Percentiles rank a stretch among this genome's conserved stretches.
phyloP scores from a whole-genome alignment of 2,797 vertebrate genomes.

The Tauraco hartlaubi region DNA sequence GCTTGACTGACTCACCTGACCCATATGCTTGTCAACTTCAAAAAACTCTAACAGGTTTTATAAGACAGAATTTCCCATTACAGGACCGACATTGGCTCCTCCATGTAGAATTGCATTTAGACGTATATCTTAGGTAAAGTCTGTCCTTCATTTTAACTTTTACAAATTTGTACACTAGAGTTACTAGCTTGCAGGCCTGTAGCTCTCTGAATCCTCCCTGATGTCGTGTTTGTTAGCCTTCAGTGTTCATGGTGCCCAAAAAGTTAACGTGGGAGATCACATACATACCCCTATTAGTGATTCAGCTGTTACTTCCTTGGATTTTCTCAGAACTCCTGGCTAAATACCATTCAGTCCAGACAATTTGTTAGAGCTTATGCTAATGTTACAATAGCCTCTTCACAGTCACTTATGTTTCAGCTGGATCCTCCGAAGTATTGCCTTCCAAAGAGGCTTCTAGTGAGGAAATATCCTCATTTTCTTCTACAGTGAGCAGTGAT shows the following conservation, averaged over 20 bases:
- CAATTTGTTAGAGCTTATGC: not conserved
- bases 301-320: not conserved
- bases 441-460: not conserved
- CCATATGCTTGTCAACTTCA: not conserved
- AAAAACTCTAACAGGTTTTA: not conserved
- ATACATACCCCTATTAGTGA: not conserved
- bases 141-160: not conserved
- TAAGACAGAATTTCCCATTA: not conserved
- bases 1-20: not conserved
- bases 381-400: not conserved
- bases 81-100: not conserved
- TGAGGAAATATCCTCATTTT: not conserved
- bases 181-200: not conserved
- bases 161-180: not conserved
- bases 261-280: not conserved
- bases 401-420: not conserved
- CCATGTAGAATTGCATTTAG: not conserved
- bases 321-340: not conserved
- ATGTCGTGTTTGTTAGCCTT: not conserved
- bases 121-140: not conserved
- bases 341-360: not conserved
- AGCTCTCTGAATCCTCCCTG: not conserved
- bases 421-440: not conserved
- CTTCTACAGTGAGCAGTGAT: not conserved
- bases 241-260: not conserved